Evolutionary conservation across 2,888 invertebrate species (phyloP).

Genomic region (Eupithecia subumbrata): DNA sequence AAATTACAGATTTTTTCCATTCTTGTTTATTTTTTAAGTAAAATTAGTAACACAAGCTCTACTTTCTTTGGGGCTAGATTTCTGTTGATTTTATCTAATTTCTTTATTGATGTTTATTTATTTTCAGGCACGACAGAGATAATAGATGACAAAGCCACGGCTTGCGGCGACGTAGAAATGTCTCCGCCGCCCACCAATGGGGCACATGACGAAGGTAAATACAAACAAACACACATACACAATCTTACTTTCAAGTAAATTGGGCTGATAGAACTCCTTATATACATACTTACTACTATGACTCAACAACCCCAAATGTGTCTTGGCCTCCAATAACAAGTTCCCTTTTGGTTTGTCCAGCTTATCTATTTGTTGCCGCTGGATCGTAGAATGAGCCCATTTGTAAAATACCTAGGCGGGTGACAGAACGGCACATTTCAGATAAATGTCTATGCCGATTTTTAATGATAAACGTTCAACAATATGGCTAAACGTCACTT

Average conservation of each 20-base stretch:
- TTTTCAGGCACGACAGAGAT: slow-evolving; percentile 43
- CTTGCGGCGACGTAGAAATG: slow-evolving; percentile 51
- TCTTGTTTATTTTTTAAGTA: no score
- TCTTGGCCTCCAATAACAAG: neutral
- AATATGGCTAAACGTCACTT: no score
- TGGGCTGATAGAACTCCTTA: neutral
- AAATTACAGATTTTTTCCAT: no score
- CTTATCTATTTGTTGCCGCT: no score
- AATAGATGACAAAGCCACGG: slow-evolving; percentile 30
- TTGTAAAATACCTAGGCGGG: no score
- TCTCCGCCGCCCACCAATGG: slow-evolving; percentile 53
- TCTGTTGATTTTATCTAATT: no score
- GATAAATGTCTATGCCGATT: no score
- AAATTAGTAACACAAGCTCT: no score
- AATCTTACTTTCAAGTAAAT: neutral
- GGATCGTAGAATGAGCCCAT: no score
- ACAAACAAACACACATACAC: slow-evolving; percentile 2
- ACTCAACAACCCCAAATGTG: neutral
- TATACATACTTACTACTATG: neutral
- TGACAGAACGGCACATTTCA: no score
- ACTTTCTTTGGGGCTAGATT: no score
- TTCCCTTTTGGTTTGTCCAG: neutral
- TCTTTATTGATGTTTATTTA: neutral
- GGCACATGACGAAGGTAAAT: slow-evolving; percentile 41
- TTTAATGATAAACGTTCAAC: no score